Evolutionary conservation across 2,113 vertebrate species (phyloP).

Genomic region (Thryonomys swinderianus): DNA sequence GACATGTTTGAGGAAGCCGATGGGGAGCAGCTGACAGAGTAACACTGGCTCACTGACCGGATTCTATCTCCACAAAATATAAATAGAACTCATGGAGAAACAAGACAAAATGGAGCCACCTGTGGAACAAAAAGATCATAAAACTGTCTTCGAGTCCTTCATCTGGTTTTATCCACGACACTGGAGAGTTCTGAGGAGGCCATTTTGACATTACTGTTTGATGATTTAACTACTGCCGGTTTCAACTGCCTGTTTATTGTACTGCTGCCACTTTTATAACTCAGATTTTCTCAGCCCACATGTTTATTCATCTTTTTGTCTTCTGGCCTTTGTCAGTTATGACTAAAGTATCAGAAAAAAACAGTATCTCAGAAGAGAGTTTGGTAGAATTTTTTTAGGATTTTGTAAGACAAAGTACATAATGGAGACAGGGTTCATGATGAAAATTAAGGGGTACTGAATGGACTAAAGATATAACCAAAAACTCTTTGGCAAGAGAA

Average conservation of each 20-base stretch:
- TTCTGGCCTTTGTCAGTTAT: background rate
- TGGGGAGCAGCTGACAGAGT: background rate
- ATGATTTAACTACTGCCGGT: background rate
- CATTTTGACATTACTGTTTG: background rate
- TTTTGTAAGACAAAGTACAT: background rate
- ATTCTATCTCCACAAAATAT: background rate
- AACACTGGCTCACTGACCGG: background rate
- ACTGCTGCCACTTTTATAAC: background rate
- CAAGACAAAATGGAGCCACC: background rate
- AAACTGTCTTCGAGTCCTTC: background rate
- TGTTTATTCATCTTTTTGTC: background rate
- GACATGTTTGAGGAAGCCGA: too few species aligned
- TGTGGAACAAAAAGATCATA: background rate
- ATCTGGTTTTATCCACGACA: background rate
- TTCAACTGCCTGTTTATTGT: background rate
- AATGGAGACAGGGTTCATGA: background rate
- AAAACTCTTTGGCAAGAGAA: constrained; percentile 42
- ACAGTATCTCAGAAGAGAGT: background rate
- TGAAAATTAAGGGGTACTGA: background rate
- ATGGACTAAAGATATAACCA: background rate
- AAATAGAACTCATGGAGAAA: background rate
- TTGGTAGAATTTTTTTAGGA: background rate
- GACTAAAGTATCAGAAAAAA: background rate
- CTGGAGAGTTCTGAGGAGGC: background rate
- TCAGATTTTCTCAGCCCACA: background rate